Conservation (phyloP, 2,113 vertebrate species). For the Vidua macroura region DNA sequence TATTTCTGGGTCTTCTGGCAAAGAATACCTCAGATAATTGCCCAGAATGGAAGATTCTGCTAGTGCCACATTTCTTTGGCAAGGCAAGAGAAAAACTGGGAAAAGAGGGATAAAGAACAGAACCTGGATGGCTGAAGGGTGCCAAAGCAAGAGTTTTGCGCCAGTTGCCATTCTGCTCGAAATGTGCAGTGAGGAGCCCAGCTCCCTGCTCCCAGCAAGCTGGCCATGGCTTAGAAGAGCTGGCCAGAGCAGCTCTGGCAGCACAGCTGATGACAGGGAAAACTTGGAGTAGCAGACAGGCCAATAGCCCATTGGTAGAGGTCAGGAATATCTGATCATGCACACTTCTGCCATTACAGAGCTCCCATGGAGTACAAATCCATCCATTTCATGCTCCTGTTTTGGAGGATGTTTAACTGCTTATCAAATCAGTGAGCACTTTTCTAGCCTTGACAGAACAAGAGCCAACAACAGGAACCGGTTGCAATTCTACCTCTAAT, state of each 20-base stretch:
- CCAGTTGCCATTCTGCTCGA: slow-evolving; percentile 54
- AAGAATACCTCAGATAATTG: slow-evolving; percentile 32
- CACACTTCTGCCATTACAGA: background rate
- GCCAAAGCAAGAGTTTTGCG: slow-evolving; percentile 23
- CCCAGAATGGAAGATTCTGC: slow-evolving; percentile 56
- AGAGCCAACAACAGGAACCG: background rate
- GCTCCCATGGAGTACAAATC: background rate
- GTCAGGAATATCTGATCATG: background rate
- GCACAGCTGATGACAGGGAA: background rate
- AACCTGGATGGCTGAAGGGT: slow-evolving; percentile 52
- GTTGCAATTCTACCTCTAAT: background rate
- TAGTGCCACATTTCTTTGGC: slow-evolving; percentile 50
- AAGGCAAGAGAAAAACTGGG: slow-evolving; percentile 47
- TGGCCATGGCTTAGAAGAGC: slow-evolving; percentile 27
- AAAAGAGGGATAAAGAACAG: slow-evolving; percentile 60
- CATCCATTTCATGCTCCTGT: background rate
- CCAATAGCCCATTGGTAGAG: background rate
- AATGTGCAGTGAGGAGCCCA: slow-evolving; percentile 42
- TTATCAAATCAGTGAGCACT: background rate
- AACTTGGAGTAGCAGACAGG: background rate
- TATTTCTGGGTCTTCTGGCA: slow-evolving; percentile 49
- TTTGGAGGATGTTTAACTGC: background rate
- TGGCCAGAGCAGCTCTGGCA: slow-evolving; percentile 45
- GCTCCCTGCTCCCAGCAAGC: slow-evolving; percentile 45
- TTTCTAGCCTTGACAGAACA: slow-evolving; percentile 11